Base-by-base conservation (phyloP, 2,113 vertebrate species). In the Asarcornis scutulata region DNA sequence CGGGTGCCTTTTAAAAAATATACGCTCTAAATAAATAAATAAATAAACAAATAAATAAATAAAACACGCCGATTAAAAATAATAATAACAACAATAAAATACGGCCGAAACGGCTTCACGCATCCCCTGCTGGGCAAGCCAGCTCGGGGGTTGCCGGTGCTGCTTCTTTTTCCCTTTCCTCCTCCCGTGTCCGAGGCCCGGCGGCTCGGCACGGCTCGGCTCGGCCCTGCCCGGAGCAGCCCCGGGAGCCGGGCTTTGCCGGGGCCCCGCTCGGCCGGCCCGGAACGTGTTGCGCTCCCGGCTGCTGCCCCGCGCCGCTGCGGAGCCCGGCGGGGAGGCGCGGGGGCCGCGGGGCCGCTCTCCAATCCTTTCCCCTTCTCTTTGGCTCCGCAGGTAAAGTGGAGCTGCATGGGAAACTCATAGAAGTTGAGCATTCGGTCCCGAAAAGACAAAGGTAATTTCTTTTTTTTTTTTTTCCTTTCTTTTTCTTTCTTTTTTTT, bases 391-490 rank as follows among this genome's bases (percentile, higher is more conserved):
- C 98, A 99, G 99, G 99, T 98, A 99, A 99, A 99, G 99, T 98
- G 97, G 99, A 99, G 98, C 98, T 99, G 96, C 99, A 99, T 86
- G 99, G 99, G 91, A 99, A 99, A 98, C 96, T 99, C 97, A 98
- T 99, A 88, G 99, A 99, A 98, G 99, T 99, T 97, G 99, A 99
- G 85, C 98, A 99, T 94, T 99, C 99, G 20, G 99, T 99, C 91
- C 99, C 99, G 69, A 99, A 99, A 98, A 98, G 99, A 98, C 99
- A 99, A 98, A 99, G 99, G 99, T 99, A 98, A 98, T 96, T n/a
- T n/a, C n/a, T n/a, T n/a, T n/a, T n/a, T 90, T 36, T 55, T 86
- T 53, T 66, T 18, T 36, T 71, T 50, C 72, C 26, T 56, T 32
- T 16, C 62, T 59, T 83, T n/a, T n/a, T n/a, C n/a, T n/a, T n/a